These are phyloP conservation scores for Pseudoips prasinana DNA, from an alignment of 2,888 invertebrate genomes.

Conservation along the genomic window DNA sequence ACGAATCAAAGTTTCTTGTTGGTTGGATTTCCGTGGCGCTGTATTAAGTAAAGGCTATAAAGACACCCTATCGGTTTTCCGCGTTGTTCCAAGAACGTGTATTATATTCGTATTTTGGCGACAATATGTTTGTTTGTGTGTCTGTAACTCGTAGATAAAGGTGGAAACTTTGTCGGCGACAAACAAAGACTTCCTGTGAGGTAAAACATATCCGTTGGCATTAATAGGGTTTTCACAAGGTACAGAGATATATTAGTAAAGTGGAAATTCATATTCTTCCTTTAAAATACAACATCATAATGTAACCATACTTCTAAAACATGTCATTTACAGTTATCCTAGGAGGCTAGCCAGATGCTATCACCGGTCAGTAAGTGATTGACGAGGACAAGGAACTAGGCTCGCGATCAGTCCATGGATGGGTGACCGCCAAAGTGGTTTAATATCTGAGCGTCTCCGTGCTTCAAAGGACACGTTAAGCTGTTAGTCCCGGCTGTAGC, in stretches of 20 bases:
- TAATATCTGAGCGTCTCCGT: too few relatives aligned
- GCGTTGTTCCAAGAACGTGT: slow-evolving; percentile 59
- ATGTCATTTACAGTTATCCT: not conserved
- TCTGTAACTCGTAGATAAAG: slow-evolving; percentile 39
- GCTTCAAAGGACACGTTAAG: too few relatives aligned
- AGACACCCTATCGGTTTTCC: slow-evolving; percentile 71
- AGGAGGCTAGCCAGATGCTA: not conserved
- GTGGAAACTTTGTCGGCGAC: slow-evolving; percentile 56
- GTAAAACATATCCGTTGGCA: slow-evolving; percentile 27
- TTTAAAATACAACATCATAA: not conserved
- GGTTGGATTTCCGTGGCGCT: slow-evolving; percentile 22
- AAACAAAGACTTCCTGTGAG: slow-evolving; percentile 69
- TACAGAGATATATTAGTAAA: slow-evolving; percentile 15
- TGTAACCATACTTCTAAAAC: not conserved
- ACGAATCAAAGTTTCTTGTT: slow-evolving; percentile 5
- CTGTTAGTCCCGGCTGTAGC: too few relatives aligned
- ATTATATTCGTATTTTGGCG: slow-evolving; percentile 58
- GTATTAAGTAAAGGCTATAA: slow-evolving; percentile 49
- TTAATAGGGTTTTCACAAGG: slow-evolving; percentile 29
- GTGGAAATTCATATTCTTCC: not conserved
- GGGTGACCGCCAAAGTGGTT: too few relatives aligned
- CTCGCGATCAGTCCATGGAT: too few relatives aligned
- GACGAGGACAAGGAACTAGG: too few relatives aligned
- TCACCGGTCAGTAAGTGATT: too few relatives aligned
- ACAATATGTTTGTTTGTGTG: slow-evolving; percentile 37